Base-by-base conservation (phyloP, 35 echinoderm and acorn worm genomes). In the Heliocidaris tuberculata region DNA sequence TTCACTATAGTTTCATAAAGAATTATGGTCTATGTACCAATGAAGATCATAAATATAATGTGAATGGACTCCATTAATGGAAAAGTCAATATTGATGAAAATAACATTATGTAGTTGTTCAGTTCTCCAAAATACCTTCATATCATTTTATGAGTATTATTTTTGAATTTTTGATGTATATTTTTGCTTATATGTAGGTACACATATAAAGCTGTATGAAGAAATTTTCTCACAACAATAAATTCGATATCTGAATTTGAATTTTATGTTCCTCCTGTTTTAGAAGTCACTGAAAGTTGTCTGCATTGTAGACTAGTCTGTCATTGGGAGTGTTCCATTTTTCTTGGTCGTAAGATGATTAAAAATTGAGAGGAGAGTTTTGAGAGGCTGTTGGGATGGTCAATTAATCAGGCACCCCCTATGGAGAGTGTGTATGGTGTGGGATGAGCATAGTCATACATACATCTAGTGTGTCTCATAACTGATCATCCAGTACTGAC, bases 361-460 rank as follows among this genome's bases (percentile, higher is more conserved):
- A 35, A 31, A 88, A 88, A 88, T 42, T 88, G 30, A 48, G 86
- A 42, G 86, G 86, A 88, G 31, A 88, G 86, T 31, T 12, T 12
- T 13, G 86, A 48, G 86, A 88, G 86, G 60, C 60, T 48, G 86
- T 12, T 88, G 13, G 86, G 86, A 88, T 32, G 31, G 86, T 88
- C 86, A 88, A 88, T 88, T 88, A 88, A 88, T 88, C 86, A 88
- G 17, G 13, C 8, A 48, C 47, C 86, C 86, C 86, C 47, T 85
- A 85, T 85, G 70, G n/a, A 15, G 9, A 32, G 86, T 7, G 12
- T 86, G 85, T 19, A 32, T 32, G 7, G 24, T 86, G 85, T 7
- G 10, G 27, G 85, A 32, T 52, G 60, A 70, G 60, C 24, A 42
- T 42, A 42, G 35, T 42, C 35, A 42, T 42, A 70, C 60, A 70